A percentile compares a stretch with the other conserved stretches of the same genome.
Conservation (phyloP, 1,140 invertebrate genomes). For the Aphelinus atriplicis region DNA sequence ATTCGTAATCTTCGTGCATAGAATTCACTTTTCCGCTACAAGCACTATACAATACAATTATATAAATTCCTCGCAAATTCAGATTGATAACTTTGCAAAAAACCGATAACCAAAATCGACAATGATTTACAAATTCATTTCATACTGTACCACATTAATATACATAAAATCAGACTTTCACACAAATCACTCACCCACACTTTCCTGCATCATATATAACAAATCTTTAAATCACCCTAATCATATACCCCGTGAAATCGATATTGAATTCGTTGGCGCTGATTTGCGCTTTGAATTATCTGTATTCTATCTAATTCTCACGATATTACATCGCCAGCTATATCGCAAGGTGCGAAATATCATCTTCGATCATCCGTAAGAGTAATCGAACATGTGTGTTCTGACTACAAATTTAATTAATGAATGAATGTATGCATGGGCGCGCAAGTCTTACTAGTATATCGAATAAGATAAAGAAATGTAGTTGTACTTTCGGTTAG, state of each 20-base stretch:
- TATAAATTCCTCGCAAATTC: too few relatives aligned
- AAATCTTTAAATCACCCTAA: slow-evolving; percentile 40
- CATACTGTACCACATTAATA: slow-evolving; percentile 24
- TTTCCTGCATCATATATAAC: slow-evolving; percentile 38
- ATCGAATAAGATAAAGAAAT: slow-evolving; percentile 13
- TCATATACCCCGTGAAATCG: slow-evolving; percentile 33
- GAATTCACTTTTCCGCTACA: not conserved
- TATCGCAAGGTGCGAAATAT: not conserved
- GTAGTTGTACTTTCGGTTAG: slow-evolving; percentile 32
- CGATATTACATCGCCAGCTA: not conserved
- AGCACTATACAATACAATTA: not conserved
- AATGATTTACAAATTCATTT: slow-evolving; percentile 25
- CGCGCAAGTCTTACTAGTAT: not conserved
- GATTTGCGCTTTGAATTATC: not conserved
- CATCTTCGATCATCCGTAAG: not conserved
- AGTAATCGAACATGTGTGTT: slow-evolving; percentile 1
- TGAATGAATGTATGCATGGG: not conserved
- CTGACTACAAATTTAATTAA: not conserved
- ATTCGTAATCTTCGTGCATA: not conserved
- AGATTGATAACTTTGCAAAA: not conserved
- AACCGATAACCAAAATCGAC: not conserved
- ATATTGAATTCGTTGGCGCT: slow-evolving; percentile 30
- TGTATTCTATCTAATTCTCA: slow-evolving; percentile 26
- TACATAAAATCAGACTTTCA: slow-evolving; percentile 57
- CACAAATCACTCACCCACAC: slow-evolving; percentile 39